Percentiles rank a stretch among this genome's conserved stretches.
Evolutionary conservation across 2,888 invertebrate genomes (phyloP).

Genomic region (Tipula helvola): DNA sequence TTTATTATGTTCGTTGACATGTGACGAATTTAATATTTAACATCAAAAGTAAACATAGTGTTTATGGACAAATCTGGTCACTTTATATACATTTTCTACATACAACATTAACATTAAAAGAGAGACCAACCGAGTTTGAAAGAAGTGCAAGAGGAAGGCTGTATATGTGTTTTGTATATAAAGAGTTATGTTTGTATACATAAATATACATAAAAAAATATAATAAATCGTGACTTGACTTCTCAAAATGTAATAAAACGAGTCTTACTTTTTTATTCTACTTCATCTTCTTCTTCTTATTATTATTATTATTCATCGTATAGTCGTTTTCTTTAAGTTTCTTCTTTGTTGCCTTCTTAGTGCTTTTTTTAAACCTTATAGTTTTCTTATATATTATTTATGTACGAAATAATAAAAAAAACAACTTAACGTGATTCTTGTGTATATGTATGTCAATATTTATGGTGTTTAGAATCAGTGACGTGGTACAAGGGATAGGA

Average conservation of each 20-base stretch:
- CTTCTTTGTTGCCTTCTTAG: not conserved
- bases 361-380: not conserved
- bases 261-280: not conserved
- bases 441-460: not conserved
- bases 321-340: not conserved
- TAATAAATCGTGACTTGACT: slow-evolving; percentile 4
- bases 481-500: not conserved
- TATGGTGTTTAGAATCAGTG: not conserved
- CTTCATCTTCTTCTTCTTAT: not conserved
- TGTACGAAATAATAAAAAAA: not conserved
- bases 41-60: not conserved
- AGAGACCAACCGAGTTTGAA: not conserved
- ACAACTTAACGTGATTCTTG: not conserved
- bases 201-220: not conserved
- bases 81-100: not conserved
- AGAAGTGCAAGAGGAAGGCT: not conserved
- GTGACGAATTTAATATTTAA: not conserved
- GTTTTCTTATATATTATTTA: not conserved
- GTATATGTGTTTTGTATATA: not conserved
- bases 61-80: not conserved
- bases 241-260: slow-evolving; percentile 4
- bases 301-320: not conserved
- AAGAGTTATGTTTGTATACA: not conserved
- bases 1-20: not conserved
- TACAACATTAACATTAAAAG: not conserved